Evolutionary conservation across 1,140 invertebrate genomes (phyloP).

Genomic region (Chironomus striatipennis): DNA sequence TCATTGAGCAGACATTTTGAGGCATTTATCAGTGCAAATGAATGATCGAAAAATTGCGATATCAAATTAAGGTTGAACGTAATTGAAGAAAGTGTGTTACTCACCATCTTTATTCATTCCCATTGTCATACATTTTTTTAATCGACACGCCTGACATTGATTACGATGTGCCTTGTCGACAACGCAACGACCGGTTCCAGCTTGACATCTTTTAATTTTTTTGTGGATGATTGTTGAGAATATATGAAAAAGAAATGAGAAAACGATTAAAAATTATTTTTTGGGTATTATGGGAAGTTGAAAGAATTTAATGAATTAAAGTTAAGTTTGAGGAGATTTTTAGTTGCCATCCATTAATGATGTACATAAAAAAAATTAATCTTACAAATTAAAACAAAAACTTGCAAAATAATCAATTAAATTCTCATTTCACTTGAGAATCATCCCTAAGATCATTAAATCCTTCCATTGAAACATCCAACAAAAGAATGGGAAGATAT

Average conservation of each 20-base stretch:
- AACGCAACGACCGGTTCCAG: constrained; percentile 87
- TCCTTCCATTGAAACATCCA: background rate
- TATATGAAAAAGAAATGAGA: background rate
- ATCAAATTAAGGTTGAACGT: too few relatives aligned
- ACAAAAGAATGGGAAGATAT: background rate
- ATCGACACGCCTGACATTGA: constrained; percentile 94
- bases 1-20: constrained; percentile 27
- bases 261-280: background rate
- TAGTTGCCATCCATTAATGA: too few relatives aligned
- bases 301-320: background rate
- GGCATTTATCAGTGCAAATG: constrained; percentile 31
- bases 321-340: too few relatives aligned
- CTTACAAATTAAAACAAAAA: too few relatives aligned
- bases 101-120: constrained; percentile 99
- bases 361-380: too few relatives aligned
- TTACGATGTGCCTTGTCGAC: constrained; percentile 98
- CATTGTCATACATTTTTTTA: constrained; percentile 97
- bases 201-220: constrained; percentile 72
- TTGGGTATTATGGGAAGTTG: too few relatives aligned
- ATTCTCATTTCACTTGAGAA: background rate
- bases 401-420: too few relatives aligned
- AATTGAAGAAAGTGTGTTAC: constrained; percentile 39
- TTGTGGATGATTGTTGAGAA: too few relatives aligned
- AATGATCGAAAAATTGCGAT: too few relatives aligned
- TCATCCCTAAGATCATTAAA: background rate